phyloP scores from a whole-genome alignment of 2,888 invertebrate species.

The Harpalus rubripes region DNA sequence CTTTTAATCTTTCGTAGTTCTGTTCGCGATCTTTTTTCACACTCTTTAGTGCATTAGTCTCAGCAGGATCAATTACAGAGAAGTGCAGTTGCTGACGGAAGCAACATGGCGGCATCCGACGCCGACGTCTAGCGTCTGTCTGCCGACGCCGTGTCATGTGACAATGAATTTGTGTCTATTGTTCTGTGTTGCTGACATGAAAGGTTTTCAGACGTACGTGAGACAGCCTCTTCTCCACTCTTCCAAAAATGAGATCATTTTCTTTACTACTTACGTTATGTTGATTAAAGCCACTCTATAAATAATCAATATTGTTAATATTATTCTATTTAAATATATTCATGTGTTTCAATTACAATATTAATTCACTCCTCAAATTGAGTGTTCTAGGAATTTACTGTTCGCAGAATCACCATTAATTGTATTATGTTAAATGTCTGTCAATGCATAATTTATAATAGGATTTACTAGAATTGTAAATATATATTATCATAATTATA shows the following conservation, averaged over 20 bases:
- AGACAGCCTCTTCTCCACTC: slow-evolving; percentile 8
- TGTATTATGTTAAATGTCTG: too few species aligned
- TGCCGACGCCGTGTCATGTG: slow-evolving; percentile 58
- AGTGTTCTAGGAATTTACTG: too few species aligned
- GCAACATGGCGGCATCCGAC: slow-evolving; percentile 48
- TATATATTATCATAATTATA: too few species aligned
- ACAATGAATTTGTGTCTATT: slow-evolving; percentile 60
- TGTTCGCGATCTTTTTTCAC: slow-evolving; percentile 56
- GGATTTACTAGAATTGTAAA: too few species aligned
- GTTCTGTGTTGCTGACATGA: slow-evolving; percentile 55
- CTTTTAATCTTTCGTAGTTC: slow-evolving; percentile 64
- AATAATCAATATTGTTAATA: too few species aligned
- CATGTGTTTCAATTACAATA: too few species aligned
- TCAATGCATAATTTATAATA: too few species aligned
- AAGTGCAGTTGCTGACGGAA: slow-evolving; percentile 68
- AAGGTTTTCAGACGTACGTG: slow-evolving; percentile 49
- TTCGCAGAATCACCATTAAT: too few species aligned
- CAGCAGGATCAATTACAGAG: slow-evolving; percentile 72
- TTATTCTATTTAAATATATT: too few species aligned
- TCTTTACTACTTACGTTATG: slow-evolving; percentile 21
- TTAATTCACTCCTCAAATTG: too few species aligned
- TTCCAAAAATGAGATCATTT: slow-evolving; percentile 20
- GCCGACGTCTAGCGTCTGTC: slow-evolving; percentile 49
- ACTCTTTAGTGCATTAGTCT: slow-evolving; percentile 71
- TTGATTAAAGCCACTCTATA: neutral